Evolutionary conservation across 2,797 vertebrate species (phyloP), one percentile per base, ranked within the genome.

Genomic region (Brotogeris chrysoptera): DNA sequence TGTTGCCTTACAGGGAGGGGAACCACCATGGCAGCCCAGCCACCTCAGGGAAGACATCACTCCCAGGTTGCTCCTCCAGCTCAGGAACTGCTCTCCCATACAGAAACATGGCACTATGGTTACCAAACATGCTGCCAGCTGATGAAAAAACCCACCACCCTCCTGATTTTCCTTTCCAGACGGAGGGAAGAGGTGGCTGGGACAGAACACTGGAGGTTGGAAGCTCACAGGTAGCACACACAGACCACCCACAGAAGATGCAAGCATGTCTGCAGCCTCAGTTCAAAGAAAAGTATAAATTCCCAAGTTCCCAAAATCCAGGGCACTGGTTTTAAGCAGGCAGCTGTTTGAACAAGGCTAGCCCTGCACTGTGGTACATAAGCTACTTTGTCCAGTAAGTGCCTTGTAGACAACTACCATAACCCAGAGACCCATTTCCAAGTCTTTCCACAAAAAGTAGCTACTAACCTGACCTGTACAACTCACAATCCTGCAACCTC

Each of bases 331-430:
- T 84, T 61, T 10, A 72, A 72, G 13, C 32, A 55, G 6, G 1
- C 1, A 1, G 24, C 20, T 84, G 18, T 25, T 41, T 15, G 25
- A 50, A 25, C 0, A 2, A 60, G 13, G 6, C 19, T 7, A 18
- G 14, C 39, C 55, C 38, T 5, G 0, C 12, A 16, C 7, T 43
- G 3, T 0, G 1, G 3, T 1, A 18, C 5, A 3, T 5, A 55
- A 0, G 0, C 38, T 0, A 0, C 84, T 20, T 13, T 3, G 1
- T 8, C 38, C 34, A 18, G 49, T 0, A 16, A 15, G 28, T 0
- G 9, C 55, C 30, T 46, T 12, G 28, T 2, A 0, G 17, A 28
- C 23, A 30, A 30, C 34, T 18, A 20, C 11, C 2, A 1, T 32
- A 65, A 32, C 47, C 49, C 24, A 3, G 39, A 55, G 14, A 61